These are phyloP conservation scores for Coelopa frigida DNA, from an alignment of 1,140 invertebrate genomes.

Conservation along the genomic window DNA sequence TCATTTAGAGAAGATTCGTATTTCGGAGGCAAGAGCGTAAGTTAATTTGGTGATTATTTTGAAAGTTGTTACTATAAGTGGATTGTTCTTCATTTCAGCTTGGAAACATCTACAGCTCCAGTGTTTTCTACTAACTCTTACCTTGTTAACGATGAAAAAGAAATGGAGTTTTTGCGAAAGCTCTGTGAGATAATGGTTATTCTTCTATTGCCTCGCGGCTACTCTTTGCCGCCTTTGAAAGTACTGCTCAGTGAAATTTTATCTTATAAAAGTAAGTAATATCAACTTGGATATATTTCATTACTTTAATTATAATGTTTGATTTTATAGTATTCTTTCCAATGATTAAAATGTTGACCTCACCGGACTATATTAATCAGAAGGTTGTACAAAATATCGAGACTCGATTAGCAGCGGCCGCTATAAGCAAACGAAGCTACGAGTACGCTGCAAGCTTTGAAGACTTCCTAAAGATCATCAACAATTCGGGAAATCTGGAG, in stretches of 20 bases:
- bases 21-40: slow-evolving; percentile 66
- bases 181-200: slow-evolving; percentile 75
- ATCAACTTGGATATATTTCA: slow-evolving; percentile 12
- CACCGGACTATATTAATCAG: slow-evolving; percentile 87
- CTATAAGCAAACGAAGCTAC: slow-evolving; percentile 72
- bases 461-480: slow-evolving; percentile 80
- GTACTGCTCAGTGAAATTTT: slow-evolving; percentile 76
- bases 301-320: slow-evolving; percentile 4
- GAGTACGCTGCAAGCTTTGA: slow-evolving; percentile 85
- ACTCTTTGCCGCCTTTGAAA: slow-evolving; percentile 67
- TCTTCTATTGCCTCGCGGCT: slow-evolving; percentile 70
- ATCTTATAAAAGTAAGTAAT: slow-evolving; percentile 65
- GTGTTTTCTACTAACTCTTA: slow-evolving; percentile 70
- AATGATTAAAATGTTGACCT: slow-evolving; percentile 73
- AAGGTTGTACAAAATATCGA: slow-evolving; percentile 78
- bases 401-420: slow-evolving; percentile 65
- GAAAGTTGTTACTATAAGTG: neutral
- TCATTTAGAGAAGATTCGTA: slow-evolving; percentile 79
- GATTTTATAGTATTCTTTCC: slow-evolving; percentile 67
- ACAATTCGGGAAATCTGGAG: slow-evolving; percentile 71
- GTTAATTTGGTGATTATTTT: slow-evolving; percentile 28
- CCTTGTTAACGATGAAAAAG: slow-evolving; percentile 61
- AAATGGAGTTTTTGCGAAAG: slow-evolving; percentile 73
- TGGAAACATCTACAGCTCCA: slow-evolving; percentile 54
- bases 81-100: slow-evolving; percentile 36